phyloP scores from a whole-genome alignment of 2,113 vertebrate genomes.

The Hassar affinis region DNA sequence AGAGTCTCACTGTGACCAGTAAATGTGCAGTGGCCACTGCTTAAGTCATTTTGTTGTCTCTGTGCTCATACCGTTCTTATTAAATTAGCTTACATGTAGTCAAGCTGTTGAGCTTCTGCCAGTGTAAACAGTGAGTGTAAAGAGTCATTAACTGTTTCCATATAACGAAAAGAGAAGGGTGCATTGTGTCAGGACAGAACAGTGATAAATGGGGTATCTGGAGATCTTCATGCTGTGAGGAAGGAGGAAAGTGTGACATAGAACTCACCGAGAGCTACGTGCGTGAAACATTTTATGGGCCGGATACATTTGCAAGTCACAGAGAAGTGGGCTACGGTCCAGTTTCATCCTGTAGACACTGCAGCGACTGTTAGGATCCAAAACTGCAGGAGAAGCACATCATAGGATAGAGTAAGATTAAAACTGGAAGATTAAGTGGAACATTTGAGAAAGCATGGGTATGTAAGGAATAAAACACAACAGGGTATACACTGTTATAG shows the following conservation, averaged over 20 bases:
- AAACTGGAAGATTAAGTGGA: neutral
- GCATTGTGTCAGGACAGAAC: conserved; percentile 21
- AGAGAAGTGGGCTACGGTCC: conserved; percentile 6
- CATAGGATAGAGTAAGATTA: neutral
- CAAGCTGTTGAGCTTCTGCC: conserved; percentile 21
- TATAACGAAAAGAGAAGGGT: neutral
- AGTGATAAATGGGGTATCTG: conserved; percentile 42
- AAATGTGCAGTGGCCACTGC: neutral
- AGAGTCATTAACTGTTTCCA: conserved; percentile 38
- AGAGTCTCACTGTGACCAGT: neutral
- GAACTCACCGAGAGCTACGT: conserved; percentile 7
- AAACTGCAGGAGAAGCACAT: neutral
- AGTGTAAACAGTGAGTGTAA: conserved; percentile 23
- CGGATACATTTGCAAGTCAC: conserved; percentile 21
- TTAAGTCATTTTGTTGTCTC: neutral
- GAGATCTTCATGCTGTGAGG: conserved; percentile 18
- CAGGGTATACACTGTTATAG: neutral
- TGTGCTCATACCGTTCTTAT: conserved; percentile 6
- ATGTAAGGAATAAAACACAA: neutral
- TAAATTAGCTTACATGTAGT: conserved; percentile 32
- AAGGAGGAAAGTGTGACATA: conserved; percentile 23
- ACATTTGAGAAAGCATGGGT: neutral
- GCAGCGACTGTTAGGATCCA: conserved; percentile 29
- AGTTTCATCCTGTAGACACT: conserved; percentile 12
- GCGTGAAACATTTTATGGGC: conserved; percentile 19